phyloP scores from a whole-genome alignment of 2,113 vertebrate species.

The Crotalus viridis region DNA sequence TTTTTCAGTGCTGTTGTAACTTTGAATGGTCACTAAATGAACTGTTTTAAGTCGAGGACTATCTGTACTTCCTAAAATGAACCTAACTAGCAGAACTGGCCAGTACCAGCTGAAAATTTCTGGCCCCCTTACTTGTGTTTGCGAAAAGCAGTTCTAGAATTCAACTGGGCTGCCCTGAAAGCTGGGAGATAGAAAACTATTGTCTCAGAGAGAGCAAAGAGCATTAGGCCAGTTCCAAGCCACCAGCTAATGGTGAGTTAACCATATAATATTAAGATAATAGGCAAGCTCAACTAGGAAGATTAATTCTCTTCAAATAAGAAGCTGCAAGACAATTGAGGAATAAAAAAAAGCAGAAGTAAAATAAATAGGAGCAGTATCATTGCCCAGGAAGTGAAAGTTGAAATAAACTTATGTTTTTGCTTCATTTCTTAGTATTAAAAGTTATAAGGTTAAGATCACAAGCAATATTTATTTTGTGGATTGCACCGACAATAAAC shows the following conservation, averaged over 20 bases:
- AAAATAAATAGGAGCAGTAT: neutral
- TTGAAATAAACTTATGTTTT: neutral
- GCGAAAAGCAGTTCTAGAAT: neutral
- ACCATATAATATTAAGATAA: neutral
- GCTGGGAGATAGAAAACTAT: neutral
- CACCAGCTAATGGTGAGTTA: neutral
- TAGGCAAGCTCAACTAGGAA: neutral
- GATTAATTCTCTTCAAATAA: constrained; percentile 12
- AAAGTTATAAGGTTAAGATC: neutral
- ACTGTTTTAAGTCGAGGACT: neutral
- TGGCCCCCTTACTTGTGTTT: neutral
- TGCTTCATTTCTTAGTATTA: neutral
- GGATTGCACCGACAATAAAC: neutral
- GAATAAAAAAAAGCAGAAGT: neutral
- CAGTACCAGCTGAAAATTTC: neutral
- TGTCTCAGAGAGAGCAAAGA: neutral
- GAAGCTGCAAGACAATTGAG: too few relatives aligned
- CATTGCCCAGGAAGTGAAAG: neutral
- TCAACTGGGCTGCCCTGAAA: neutral
- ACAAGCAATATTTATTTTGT: neutral
- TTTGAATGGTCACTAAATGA: neutral
- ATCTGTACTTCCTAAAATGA: neutral
- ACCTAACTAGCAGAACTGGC: neutral
- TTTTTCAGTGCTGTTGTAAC: neutral
- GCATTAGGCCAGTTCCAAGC: neutral